phyloP scores from a whole-genome alignment of 2,113 vertebrate genomes.

The Shinisaurus crocodilurus region DNA sequence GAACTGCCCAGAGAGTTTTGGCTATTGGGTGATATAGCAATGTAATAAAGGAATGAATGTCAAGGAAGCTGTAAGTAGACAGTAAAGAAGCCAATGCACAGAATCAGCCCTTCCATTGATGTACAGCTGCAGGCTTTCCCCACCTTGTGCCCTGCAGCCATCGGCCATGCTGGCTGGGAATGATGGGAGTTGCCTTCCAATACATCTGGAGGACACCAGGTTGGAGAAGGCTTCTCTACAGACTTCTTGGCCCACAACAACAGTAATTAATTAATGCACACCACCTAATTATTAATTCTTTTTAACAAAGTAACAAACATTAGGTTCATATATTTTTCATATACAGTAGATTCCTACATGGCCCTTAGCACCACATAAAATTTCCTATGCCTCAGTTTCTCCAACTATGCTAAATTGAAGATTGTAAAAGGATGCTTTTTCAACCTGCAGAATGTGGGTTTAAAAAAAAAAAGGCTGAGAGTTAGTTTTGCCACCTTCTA shows the following conservation, averaged over 20 bases:
- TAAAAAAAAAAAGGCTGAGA: neutral
- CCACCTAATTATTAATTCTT: neutral
- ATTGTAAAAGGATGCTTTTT: conserved; percentile 34
- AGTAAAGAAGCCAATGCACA: neutral
- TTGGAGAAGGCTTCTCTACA: too few relatives aligned
- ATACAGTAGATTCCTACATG: neutral
- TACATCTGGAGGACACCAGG: too few relatives aligned
- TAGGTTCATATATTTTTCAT: neutral
- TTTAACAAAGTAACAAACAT: neutral
- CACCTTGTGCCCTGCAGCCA: too few relatives aligned
- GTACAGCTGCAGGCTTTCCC: neutral
- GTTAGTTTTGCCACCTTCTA: conserved; percentile 37
- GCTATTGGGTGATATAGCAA: neutral
- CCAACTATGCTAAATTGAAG: neutral
- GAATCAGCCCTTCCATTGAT: neutral
- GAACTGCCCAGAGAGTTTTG: neutral
- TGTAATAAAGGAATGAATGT: too few relatives aligned
- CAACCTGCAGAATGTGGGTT: neutral
- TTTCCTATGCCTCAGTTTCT: neutral
- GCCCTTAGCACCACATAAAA: neutral
- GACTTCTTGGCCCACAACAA: neutral
- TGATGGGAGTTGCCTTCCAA: too few relatives aligned
- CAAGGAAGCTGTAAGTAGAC: neutral
- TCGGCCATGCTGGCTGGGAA: too few relatives aligned
- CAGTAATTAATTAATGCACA: neutral